These are phyloP conservation scores for Dendrocopos noguchii DNA, from an alignment of 2,113 vertebrate species.

Conservation along the genomic window DNA sequence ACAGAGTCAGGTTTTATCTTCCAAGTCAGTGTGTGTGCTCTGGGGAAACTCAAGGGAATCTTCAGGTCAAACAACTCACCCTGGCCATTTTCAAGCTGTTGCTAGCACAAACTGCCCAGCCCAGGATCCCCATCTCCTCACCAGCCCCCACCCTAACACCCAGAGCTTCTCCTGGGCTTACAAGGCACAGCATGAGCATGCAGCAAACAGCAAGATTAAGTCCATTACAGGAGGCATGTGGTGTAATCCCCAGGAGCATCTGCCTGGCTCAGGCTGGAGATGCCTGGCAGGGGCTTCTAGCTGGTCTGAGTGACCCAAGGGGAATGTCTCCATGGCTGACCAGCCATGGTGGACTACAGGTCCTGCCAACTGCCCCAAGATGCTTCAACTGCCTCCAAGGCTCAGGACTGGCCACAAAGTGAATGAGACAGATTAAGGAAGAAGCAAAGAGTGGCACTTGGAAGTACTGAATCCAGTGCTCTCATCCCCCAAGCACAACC, in stretches of 20 bases:
- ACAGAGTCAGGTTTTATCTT: neutral
- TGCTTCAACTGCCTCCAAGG: neutral
- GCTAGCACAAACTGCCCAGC: neutral
- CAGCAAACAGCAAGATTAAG: slow-evolving; percentile 14
- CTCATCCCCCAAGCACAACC: neutral
- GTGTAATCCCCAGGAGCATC: neutral
- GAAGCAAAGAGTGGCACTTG: accelerated
- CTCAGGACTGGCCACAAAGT: accelerated
- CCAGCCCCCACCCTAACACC: neutral
- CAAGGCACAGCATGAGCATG: accelerated
- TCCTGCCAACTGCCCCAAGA: neutral
- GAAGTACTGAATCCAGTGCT: accelerated
- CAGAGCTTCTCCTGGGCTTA: neutral
- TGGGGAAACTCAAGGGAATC: neutral
- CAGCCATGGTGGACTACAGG: neutral
- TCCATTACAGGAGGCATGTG: neutral
- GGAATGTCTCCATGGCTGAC: neutral
- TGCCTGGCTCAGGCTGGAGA: neutral
- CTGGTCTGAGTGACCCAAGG: accelerated
- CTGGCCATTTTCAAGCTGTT: accelerated
- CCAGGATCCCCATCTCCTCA: neutral
- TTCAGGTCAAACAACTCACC: neutral
- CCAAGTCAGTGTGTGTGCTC: accelerated
- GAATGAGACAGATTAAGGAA: neutral
- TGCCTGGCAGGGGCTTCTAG: accelerated